Percentiles rank a stretch among this genome's conserved stretches.
phyloP scores from a whole-genome alignment of 2,888 invertebrate genomes.

The Stegophylla sp. region DNA sequence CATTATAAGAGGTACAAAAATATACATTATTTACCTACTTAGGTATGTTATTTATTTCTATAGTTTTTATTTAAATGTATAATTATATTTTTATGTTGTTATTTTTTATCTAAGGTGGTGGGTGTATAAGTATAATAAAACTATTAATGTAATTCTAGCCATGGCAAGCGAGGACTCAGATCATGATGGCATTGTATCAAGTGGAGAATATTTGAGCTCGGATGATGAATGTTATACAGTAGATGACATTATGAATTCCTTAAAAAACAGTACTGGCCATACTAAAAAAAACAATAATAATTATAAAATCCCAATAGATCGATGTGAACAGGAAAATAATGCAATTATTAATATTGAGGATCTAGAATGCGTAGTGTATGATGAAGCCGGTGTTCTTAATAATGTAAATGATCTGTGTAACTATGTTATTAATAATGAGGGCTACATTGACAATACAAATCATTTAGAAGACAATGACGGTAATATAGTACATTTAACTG shows the following conservation, averaged over 20 bases:
- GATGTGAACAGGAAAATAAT: slow-evolving; percentile 18
- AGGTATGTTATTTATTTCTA: slow-evolving; percentile 13
- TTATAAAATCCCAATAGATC: background rate
- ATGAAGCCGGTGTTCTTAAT: background rate
- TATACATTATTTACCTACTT: too few species aligned
- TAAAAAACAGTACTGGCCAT: too few species aligned
- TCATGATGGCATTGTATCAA: too few species aligned
- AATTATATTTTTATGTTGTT: background rate
- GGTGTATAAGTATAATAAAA: slow-evolving; percentile 3
- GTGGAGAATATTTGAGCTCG: too few species aligned
- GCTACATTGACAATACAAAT: background rate
- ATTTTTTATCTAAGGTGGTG: too few species aligned
- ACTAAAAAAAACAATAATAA: too few species aligned
- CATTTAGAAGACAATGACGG: slow-evolving; percentile 3
- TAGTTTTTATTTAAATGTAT: slow-evolving; percentile 1
- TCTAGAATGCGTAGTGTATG: slow-evolving; percentile 12
- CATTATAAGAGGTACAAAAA: background rate
- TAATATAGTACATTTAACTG: background rate
- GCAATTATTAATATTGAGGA: slow-evolving; percentile 24
- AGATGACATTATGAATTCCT: too few species aligned
- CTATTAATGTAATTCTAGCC: slow-evolving; percentile 18
- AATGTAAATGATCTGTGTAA: slow-evolving; percentile 4
- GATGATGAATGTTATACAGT: too few species aligned
- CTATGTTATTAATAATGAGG: background rate
- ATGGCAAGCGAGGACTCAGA: too few species aligned